Evolutionary conservation across 1,140 invertebrate genomes (phyloP).

Genomic region (Cydia fagiglandana): DNA sequence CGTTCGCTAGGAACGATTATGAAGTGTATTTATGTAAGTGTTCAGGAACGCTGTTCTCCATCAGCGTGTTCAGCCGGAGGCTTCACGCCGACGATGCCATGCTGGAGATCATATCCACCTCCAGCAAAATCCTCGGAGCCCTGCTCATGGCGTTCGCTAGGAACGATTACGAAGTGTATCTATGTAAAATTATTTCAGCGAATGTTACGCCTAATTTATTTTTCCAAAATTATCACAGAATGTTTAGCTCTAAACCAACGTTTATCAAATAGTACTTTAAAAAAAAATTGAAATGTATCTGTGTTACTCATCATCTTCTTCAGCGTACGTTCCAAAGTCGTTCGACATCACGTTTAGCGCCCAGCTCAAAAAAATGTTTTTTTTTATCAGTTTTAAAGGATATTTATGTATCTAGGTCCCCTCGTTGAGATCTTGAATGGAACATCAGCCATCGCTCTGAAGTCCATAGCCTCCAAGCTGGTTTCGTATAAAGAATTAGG

Average conservation of each 20-base stretch:
- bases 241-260: no score
- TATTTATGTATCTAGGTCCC: conserved; percentile 54
- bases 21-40: conserved; percentile 38
- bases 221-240: no score
- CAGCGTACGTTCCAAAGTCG: no score
- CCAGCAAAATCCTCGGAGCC: conserved; percentile 69
- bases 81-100: conserved; percentile 68
- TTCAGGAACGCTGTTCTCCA: conserved; percentile 69
- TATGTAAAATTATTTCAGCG: conserved; percentile 45
- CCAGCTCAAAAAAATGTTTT: no score
- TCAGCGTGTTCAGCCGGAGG: conserved; percentile 71
- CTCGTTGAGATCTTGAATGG: conserved; percentile 80
- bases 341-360: no score
- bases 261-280: no score
- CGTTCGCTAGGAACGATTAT: conserved; percentile 64
- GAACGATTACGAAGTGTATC: conserved; percentile 62
- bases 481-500: conserved; percentile 78
- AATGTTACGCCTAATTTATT: no score
- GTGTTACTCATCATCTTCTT: no score
- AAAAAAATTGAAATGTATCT: no score
- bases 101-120: conserved; percentile 68
- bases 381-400: neutral
- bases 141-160: conserved; percentile 69
- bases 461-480: conserved; percentile 81
- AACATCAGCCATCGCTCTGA: conserved; percentile 76